Base-by-base conservation (phyloP, 2,888 invertebrate genomes). In the Dicyrtoma fusca region DNA sequence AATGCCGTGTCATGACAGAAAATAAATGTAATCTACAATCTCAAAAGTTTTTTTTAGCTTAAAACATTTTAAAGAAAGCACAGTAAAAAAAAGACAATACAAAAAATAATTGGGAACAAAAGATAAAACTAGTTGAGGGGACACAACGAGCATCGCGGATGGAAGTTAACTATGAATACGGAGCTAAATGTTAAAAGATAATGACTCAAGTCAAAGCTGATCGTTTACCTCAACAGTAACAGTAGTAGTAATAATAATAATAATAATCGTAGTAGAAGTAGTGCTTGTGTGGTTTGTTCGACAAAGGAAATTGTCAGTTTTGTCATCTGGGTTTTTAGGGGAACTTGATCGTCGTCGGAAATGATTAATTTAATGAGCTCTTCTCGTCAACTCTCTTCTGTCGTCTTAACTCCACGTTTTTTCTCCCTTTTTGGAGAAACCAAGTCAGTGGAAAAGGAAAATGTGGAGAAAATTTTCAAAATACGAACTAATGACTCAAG, bases 321-420 rank as follows among this genome's bases (percentile, higher is more conserved):
- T 53, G 17, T 19, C 53, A 17, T 21, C 47, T 64, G 13, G 51
- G 49, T 64, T 49, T 51, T 64, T 14, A 47, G 14, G 25, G 26
- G 26, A 64, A 49, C 23, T 64, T 64, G 64, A 14, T 14, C 17
- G 25, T 57, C 53, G 61, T 64, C 64, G 51, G 64, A 64, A 64
- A 64, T 64, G 49, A 64, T 64, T 64, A 64, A 64, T 45, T 64
- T 64, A 64, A 64, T 64, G 49, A 25, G 64, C 26, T n/a, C 14
- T 17, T 17, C 49, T 3, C 11, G 3, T 19, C n/a, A 11, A 6
- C 49, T 49, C n/a, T 49, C 49, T 49, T 34, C 34, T 45, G 13
- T 49, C 49, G 19, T 19, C 5, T 49, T 13, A 45, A 34, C 34
- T 34, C 34, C 8, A 34, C 8, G 8, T 34, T 34, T 34, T 34